Evolutionary conservation across 2,888 invertebrate genomes (phyloP), one percentile per base, ranked within the genome.

Genomic region (Ypsolopha scabrella): DNA sequence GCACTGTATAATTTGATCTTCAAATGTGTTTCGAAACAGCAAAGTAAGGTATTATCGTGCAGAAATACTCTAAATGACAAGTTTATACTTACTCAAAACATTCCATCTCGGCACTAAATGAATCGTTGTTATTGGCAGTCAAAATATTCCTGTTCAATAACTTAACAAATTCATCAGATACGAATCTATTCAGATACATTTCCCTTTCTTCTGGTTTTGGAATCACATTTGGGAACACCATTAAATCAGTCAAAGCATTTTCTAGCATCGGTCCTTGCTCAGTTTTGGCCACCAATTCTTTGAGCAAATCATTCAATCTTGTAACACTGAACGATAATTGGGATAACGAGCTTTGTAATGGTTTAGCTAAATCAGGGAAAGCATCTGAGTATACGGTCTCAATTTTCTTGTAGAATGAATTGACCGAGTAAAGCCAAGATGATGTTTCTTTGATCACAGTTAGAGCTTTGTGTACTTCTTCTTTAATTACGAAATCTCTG

Each of bases 301-400:
- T 76, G 1, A 90, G 70, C 46, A 89, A 70, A 51, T 88, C 87
- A 47, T 87, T 88, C 14, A 92, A 63, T 10, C 88, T 70, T 43
- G 87, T 88, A 24, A 92, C 75, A 2, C 93, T 92, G 57, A 90
- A 90, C 1, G 88, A 76, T 54, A 94, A 87, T 76, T 93, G 91
- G 0, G 90, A 87, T 7, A 94, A 68, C 0, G 92, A 91, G 52
- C 89, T 85, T 48, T 92, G 81, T 13, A 96, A 75, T 0, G 95
- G 94, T 54, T 90, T 88, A 0, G 92, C 88, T 50, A 97, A 81
- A 69, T 97, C 97, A 0, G 93, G 92, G 67, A 94, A 96, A n/a
- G 90, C 89, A 2, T 89, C 80, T 0, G 88, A 78, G 65, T 90
- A 93, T 0, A 72, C 73, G 3, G 64, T 72, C 33, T 90, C 83